These are phyloP conservation scores for Genyomyrus donnyi DNA, from an alignment of 2,113 vertebrate genomes.

Conservation along the genomic window DNA sequence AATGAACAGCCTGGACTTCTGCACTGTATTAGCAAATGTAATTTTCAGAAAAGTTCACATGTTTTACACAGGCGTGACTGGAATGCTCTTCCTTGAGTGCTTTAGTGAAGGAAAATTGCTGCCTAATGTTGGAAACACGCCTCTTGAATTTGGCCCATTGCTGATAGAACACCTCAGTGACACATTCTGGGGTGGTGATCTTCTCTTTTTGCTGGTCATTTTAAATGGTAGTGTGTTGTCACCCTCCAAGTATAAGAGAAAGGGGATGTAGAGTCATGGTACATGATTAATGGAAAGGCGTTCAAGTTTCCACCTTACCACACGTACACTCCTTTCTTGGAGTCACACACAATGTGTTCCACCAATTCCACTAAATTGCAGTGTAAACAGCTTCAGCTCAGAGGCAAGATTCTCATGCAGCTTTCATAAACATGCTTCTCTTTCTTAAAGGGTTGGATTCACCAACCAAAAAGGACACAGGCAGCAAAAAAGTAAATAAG, in stretches of 20 bases:
- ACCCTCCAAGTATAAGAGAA: background rate
- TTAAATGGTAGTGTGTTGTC: background rate
- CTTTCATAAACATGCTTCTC: background rate
- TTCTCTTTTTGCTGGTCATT: background rate
- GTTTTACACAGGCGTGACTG: background rate
- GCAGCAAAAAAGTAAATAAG: background rate
- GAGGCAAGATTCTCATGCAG: background rate
- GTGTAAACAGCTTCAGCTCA: background rate
- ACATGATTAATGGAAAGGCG: background rate
- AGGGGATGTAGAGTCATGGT: background rate
- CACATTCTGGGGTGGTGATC: background rate
- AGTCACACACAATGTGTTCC: background rate
- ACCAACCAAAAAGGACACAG: background rate
- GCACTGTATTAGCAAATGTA: background rate
- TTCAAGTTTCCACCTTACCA: background rate
- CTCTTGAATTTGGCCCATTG: background rate
- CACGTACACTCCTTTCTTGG: background rate
- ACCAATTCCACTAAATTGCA: background rate
- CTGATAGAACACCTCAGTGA: background rate
- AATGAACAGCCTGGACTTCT: background rate
- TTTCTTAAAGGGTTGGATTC: background rate
- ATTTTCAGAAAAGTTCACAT: background rate
- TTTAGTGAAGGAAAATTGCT: background rate
- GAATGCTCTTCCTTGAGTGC: background rate
- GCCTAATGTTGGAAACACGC: background rate